These are phyloP conservation scores for Solenopsis invicta DNA, from an alignment of 1,140 invertebrate species.

Conservation along the genomic window DNA sequence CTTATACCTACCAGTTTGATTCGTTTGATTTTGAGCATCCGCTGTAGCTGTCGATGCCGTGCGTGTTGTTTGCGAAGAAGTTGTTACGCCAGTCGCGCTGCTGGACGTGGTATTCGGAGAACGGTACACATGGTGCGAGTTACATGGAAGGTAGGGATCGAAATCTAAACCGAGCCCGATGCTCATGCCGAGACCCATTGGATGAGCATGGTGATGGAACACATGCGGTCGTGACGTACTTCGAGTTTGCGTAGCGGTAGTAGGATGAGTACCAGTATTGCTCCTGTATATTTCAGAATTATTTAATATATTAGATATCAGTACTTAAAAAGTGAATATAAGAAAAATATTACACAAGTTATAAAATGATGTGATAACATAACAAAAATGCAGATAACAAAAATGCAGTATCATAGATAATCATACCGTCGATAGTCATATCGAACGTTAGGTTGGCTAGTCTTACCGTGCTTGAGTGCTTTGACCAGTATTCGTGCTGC, in stretches of 20 bases:
- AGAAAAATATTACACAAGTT: not conserved
- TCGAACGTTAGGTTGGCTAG: too few species aligned
- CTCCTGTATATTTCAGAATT: slow-evolving; percentile 81
- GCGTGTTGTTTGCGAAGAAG: slow-evolving; percentile 76
- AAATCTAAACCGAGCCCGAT: slow-evolving; percentile 86
- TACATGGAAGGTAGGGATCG: slow-evolving; percentile 91
- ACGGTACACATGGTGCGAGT: slow-evolving; percentile 88
- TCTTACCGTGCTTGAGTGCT: slow-evolving; percentile 87
- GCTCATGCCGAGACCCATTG: slow-evolving; percentile 83
- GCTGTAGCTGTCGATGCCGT: slow-evolving; percentile 67
- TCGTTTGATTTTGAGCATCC: slow-evolving; percentile 71
- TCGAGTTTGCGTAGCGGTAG: slow-evolving; percentile 90
- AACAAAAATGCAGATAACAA: not conserved
- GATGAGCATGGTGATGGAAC: slow-evolving; percentile 83
- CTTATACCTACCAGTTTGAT: slow-evolving; percentile 67
- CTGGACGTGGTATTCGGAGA: slow-evolving; percentile 62
- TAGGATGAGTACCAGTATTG: slow-evolving; percentile 89
- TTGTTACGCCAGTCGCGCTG: slow-evolving; percentile 63
- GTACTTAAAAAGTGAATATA: not conserved
- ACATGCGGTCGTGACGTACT: slow-evolving; percentile 90
- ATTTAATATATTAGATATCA: not conserved
- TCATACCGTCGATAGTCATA: not conserved
- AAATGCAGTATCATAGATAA: not conserved
- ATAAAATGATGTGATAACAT: not conserved
- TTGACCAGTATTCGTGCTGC: slow-evolving; percentile 82